These are phyloP conservation scores for Pentalonia nigronervosa DNA, from an alignment of 1,140 invertebrate species.

Conservation along the genomic window DNA sequence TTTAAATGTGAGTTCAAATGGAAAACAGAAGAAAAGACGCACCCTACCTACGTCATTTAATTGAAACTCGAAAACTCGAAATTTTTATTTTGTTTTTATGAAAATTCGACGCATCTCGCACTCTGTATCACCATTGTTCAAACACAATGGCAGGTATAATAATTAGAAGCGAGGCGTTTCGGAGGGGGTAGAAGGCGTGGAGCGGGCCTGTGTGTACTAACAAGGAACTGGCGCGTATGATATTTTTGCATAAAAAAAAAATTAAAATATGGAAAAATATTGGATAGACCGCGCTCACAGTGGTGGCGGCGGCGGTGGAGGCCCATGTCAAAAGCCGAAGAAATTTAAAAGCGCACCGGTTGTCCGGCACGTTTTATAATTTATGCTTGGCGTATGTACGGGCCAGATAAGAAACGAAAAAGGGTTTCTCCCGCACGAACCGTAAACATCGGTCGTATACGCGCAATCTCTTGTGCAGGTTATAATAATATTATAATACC, in stretches of 20 bases:
- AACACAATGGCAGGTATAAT: not conserved
- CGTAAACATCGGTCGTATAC: constrained; percentile 36
- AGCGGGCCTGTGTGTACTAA: not conserved
- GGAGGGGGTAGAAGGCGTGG: not conserved
- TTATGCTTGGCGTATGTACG: constrained; percentile 37
- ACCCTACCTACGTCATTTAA: not conserved
- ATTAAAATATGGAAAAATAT: not conserved
- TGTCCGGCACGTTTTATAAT: constrained; percentile 52
- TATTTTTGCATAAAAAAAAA: not conserved
- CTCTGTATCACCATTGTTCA: not conserved
- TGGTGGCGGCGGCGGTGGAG: not conserved
- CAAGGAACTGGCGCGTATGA: not conserved
- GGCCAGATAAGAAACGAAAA: constrained; percentile 39
- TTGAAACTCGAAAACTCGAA: not conserved
- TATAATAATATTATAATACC: not conserved
- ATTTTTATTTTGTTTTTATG: not conserved
- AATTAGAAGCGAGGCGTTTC: not conserved
- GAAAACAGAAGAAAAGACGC: not conserved
- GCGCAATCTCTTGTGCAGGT: constrained; percentile 32
- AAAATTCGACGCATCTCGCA: not conserved
- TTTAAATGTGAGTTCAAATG: no score
- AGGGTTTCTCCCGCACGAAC: constrained; percentile 42
- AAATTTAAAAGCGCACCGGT: constrained; percentile 43
- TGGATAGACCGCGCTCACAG: not conserved
- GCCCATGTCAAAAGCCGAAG: not conserved